Evolutionary conservation across 2,113 vertebrate genomes (phyloP), one percentile per base, ranked within the genome.

Genomic region (Andinoacara biseriatus): DNA sequence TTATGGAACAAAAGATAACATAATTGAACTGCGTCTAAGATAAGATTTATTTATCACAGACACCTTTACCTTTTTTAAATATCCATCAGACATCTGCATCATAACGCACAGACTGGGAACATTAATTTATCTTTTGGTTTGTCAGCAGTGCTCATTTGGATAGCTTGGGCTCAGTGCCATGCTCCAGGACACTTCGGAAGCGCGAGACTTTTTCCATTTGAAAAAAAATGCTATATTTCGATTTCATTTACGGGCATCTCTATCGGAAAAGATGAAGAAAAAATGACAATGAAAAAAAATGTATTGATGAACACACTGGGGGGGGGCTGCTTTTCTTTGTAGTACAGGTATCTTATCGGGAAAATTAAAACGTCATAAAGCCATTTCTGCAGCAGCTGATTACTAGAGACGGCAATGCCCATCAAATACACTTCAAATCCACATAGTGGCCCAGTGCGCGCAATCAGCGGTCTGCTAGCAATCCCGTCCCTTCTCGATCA

Each of bases 401-500:
- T 93, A 93, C 78, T 76, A 89, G 87, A 88, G 93, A 91, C 91
- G 92, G 91, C 87, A 93, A 88, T 90, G 90, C 90, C 92, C 92
- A 91, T 93, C 92, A 94, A 92, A 83, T 60, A 62, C 89, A 88
- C 84, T 65, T 92, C 63, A 89, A 76, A 92, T 91, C 92, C 93
- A 93, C 86, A 94, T 60, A 80, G 94, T 86, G 91, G 95, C 92
- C 80, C 80, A 90, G 75, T 61, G 90, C 80, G 95, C 92, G 94
- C 95, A 94, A 94, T 93, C 95, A 91, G 95, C 84, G 94, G 93
- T 97, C 97, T 97, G 97, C 96, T 95, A 96, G 96, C 97, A 97
- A 98, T 97, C 96, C 96, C 96, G 95, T 95, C 93, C 95, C 93
- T 97, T 96, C 96, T 95, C 96, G 95, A 95, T 94, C 96, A 97